Conservation (phyloP, 1,140 invertebrate species). For the Brachionus koreanus region DNA sequence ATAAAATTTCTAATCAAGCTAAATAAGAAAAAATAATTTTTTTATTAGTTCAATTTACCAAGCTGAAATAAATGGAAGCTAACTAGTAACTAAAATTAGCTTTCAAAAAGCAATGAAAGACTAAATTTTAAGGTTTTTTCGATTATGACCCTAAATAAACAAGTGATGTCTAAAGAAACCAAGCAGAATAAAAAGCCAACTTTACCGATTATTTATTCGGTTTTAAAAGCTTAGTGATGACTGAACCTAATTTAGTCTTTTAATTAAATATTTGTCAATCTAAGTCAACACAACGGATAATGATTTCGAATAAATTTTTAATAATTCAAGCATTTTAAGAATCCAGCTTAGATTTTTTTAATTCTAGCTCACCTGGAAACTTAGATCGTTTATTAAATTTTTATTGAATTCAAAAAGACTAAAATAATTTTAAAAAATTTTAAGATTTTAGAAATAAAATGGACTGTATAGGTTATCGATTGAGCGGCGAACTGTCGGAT, state of each 20-base stretch:
- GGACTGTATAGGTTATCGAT: slow-evolving; percentile 40
- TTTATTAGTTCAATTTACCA: too few relatives aligned
- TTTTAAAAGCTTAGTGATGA: slow-evolving; percentile 1
- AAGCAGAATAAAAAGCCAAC: neutral
- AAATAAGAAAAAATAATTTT: neutral
- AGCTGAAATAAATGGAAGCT: too few relatives aligned
- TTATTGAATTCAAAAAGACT: neutral
- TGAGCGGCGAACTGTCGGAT: slow-evolving; percentile 43
- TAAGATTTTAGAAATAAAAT: slow-evolving; percentile 15
- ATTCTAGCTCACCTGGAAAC: neutral
- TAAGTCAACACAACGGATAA: neutral
- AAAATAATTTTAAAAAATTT: neutral
- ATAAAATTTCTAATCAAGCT: neutral
- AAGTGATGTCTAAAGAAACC: neutral
- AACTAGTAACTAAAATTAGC: too few relatives aligned
- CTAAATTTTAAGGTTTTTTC: neutral
- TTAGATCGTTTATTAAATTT: neutral
- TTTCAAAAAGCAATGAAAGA: too few relatives aligned
- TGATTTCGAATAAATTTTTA: neutral
- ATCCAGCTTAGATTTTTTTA: neutral
- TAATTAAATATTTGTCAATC: slow-evolving; percentile 10
- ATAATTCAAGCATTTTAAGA: neutral
- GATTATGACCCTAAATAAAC: neutral
- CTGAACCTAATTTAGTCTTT: neutral
- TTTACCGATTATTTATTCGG: neutral